Conservation (phyloP, 1,140 invertebrate genomes). For the Teleogryllus occipitalis region DNA sequence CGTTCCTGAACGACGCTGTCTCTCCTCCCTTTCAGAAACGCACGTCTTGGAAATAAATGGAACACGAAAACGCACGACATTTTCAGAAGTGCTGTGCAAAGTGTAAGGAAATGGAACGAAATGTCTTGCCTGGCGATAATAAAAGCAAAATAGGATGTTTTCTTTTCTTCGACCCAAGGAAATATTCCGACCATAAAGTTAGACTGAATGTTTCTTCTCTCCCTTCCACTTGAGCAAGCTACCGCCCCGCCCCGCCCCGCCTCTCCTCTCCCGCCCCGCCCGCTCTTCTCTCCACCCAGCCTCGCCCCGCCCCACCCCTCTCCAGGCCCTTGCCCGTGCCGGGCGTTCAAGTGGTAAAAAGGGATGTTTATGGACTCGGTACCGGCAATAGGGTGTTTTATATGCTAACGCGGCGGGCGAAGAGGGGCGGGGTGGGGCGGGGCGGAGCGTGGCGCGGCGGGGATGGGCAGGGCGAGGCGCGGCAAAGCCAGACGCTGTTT, state of each 20-base stretch:
- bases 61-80: slow-evolving; percentile 3
- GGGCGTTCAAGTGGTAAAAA: slow-evolving; percentile 1
- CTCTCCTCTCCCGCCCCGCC: not conserved
- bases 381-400: slow-evolving; percentile 1
- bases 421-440: too few relatives aligned
- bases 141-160: slow-evolving; percentile 1
- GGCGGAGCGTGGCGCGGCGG: not conserved
- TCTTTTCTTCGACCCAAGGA: not conserved
- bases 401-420: not conserved
- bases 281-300: not conserved
- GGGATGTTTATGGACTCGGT: not conserved
- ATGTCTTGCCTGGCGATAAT: not conserved
- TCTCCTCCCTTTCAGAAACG: not conserved
- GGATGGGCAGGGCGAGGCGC: too few relatives aligned
- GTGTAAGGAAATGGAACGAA: slow-evolving; percentile 1
- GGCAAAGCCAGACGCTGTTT: too few relatives aligned
- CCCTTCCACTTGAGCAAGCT: not conserved
- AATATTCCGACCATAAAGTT: slow-evolving; percentile 1
- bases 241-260: too few relatives aligned
- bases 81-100: not conserved
- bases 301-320: too few relatives aligned
- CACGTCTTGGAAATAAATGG: not conserved
- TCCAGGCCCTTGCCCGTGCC: not conserved
- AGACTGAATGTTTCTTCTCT: not conserved
- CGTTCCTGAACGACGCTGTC: not conserved